Conservation (phyloP, 1,140 invertebrate species). For the Pachyrhynchus sulphureomaculatus region DNA sequence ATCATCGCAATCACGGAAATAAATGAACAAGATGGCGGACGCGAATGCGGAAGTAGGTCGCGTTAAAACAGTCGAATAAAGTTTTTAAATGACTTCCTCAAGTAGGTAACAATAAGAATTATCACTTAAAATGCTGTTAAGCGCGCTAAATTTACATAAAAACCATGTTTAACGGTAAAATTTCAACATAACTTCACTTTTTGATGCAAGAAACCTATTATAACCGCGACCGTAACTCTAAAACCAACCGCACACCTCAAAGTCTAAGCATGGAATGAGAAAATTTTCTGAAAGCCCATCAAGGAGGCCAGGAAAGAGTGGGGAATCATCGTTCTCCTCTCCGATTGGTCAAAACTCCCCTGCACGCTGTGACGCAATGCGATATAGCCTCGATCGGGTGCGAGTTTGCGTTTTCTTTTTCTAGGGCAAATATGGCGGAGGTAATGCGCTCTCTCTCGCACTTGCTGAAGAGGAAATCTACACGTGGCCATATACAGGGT, state of each 20-base stretch:
- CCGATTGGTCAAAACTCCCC: slow-evolving; percentile 26
- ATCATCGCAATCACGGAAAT: slow-evolving; percentile 19
- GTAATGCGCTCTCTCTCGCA: slow-evolving; percentile 20
- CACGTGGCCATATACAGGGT: slow-evolving; percentile 37
- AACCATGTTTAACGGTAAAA: too few relatives aligned
- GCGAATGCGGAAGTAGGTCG: slow-evolving; percentile 34
- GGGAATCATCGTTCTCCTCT: slow-evolving; percentile 5
- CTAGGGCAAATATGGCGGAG: slow-evolving; percentile 25
- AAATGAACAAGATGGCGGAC: slow-evolving; percentile 37
- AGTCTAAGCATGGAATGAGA: slow-evolving; percentile 36
- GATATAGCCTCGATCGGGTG: slow-evolving; percentile 33
- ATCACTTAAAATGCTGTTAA: background rate
- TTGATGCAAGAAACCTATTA: background rate
- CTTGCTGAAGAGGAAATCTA: slow-evolving; percentile 18
- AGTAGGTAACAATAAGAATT: background rate
- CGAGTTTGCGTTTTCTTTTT: slow-evolving; percentile 10
- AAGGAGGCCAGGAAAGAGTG: slow-evolving; percentile 15
- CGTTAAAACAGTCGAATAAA: background rate
- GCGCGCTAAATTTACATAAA: too few relatives aligned
- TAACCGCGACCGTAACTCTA: slow-evolving; percentile 8
- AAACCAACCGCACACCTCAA: slow-evolving; percentile 26
- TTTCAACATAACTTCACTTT: too few relatives aligned
- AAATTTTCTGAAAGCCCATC: slow-evolving; percentile 33
- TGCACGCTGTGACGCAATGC: slow-evolving; percentile 39
- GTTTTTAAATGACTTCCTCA: background rate